Evolutionary conservation across 2,797 vertebrate species (phyloP).

Genomic region (Rhincodon typus): DNA sequence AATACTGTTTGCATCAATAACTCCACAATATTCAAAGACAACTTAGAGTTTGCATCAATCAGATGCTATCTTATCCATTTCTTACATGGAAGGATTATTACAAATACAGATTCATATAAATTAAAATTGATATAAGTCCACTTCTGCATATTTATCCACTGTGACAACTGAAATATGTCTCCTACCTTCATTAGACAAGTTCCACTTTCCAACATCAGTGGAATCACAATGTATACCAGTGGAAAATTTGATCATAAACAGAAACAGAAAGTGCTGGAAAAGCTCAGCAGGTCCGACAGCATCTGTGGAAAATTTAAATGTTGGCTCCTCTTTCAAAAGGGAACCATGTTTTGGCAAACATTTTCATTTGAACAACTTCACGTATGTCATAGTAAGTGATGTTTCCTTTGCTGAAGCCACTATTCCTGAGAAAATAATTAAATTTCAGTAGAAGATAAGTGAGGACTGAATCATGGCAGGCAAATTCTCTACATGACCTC

Average conservation of each 20-base stretch:
- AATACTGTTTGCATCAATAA: neutral
- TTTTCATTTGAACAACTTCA: neutral
- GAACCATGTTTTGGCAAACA: neutral
- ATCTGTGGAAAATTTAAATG: neutral
- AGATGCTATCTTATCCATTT: neutral
- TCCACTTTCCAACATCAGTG: neutral
- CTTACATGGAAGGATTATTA: too few species aligned
- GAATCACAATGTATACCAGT: neutral
- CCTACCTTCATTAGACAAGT: neutral
- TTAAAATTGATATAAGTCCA: neutral
- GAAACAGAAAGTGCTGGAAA: too few species aligned
- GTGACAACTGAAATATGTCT: neutral
- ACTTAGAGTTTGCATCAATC: neutral
- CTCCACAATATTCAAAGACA: neutral
- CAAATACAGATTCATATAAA: neutral
- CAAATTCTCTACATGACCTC: neutral
- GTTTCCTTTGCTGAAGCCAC: neutral
- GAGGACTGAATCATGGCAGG: neutral
- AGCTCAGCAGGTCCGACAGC: too few species aligned
- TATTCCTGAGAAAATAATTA: neutral
- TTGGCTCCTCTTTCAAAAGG: slow-evolving; percentile 4
- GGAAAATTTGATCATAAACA: neutral
- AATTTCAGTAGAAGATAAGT: neutral
- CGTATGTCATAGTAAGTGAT: neutral
- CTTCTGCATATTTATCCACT: neutral